phyloP scores from a whole-genome alignment of 2,113 vertebrate genomes.

The Hippocampus mohnikei region DNA sequence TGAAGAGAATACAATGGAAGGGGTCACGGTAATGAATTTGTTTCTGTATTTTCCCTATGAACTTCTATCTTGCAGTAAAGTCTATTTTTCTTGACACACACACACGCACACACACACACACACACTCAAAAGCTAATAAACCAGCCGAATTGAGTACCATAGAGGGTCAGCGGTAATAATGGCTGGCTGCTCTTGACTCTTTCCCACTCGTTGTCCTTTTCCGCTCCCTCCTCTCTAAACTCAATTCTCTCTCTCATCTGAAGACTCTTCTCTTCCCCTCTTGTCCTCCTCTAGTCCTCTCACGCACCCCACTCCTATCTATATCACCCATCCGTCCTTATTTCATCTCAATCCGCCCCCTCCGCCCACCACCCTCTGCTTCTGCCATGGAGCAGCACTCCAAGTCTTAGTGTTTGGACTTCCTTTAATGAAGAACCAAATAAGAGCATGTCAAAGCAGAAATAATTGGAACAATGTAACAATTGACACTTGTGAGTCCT shows the following conservation, averaged over 20 bases:
- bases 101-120: slow-evolving; percentile 16
- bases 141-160: slow-evolving; percentile 61
- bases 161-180: slow-evolving; percentile 70
- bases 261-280: slow-evolving; percentile 22
- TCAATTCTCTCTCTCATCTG: slow-evolving; percentile 57
- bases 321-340: background rate
- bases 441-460: slow-evolving; percentile 9
- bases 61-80: background rate
- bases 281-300: background rate
- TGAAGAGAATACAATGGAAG: background rate
- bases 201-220: slow-evolving; percentile 41
- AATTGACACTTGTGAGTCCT: slow-evolving; percentile 10
- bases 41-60: background rate
- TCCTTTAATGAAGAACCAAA: slow-evolving; percentile 38
- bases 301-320: background rate
- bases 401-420: slow-evolving; percentile 34
- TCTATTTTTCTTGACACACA: background rate
- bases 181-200: slow-evolving; percentile 58
- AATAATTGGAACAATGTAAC: background rate
- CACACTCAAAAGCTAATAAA: slow-evolving; percentile 58
- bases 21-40: background rate
- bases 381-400: slow-evolving; percentile 14
- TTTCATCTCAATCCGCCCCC: slow-evolving; percentile 22
- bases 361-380: slow-evolving; percentile 18
- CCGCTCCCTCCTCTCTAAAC: slow-evolving; percentile 47